Evolutionary conservation across 2,888 invertebrate species (phyloP).

Genomic region (Monoplex corrugatus): DNA sequence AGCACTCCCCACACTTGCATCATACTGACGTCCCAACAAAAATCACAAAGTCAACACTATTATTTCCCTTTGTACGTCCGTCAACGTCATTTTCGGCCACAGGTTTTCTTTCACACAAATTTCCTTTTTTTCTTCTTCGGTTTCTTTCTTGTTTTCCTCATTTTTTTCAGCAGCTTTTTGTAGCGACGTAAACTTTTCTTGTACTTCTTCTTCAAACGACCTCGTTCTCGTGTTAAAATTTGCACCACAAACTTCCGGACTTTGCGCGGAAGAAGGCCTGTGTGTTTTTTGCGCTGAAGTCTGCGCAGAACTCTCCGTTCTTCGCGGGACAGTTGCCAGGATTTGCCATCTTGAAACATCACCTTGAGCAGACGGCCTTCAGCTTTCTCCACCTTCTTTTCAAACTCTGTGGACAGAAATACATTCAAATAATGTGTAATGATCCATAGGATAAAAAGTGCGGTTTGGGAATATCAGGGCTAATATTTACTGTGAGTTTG

Average conservation of each 20-base stretch:
- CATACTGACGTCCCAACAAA: no score
- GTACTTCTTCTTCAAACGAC: constrained; percentile 58
- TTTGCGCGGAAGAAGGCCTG: constrained; percentile 50
- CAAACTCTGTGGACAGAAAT: constrained; percentile 51
- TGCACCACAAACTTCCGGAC: constrained; percentile 59
- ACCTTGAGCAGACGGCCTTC: constrained; percentile 59
- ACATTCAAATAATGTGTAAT: no score
- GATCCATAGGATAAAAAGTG: no score
- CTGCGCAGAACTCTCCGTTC: constrained; percentile 53
- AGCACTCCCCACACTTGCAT: neutral
- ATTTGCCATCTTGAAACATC: constrained; percentile 52
- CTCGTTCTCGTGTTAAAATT: constrained; percentile 57
- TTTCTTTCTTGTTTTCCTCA: constrained; percentile 5
- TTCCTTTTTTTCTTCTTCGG: constrained; percentile 26
- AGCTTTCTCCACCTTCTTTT: constrained; percentile 56
- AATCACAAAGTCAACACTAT: neutral
- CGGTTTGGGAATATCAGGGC: no score
- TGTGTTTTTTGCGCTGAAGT: constrained; percentile 52
- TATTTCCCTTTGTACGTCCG: neutral
- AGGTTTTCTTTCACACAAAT: neutral
- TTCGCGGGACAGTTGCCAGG: constrained; percentile 53
- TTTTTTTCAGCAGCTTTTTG: constrained; percentile 57
- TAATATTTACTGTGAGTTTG: no score
- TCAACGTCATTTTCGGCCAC: neutral
- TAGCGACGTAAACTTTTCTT: constrained; percentile 59